phyloP scores from a whole-genome alignment of 2,888 invertebrate species.

The Liopterus haemorrhoidalis region DNA sequence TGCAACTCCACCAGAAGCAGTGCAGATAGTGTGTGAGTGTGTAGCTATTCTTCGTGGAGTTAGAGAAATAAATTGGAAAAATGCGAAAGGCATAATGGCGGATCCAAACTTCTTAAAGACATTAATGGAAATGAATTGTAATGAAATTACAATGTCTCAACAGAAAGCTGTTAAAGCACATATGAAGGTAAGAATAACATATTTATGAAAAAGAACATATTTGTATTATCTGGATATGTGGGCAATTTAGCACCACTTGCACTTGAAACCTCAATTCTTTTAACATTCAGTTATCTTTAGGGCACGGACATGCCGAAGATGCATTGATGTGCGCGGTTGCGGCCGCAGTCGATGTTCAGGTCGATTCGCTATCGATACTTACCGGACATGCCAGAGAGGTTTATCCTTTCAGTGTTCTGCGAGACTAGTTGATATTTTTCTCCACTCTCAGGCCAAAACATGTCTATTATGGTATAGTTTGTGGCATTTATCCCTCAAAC shows the following conservation, averaged over 20 bases:
- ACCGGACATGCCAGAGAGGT: too few species aligned
- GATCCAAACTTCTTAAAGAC: conserved; percentile 76
- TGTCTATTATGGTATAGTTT: too few species aligned
- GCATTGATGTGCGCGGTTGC: too few species aligned
- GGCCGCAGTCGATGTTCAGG: too few species aligned
- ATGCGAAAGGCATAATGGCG: conserved; percentile 87
- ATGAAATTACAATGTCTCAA: conserved; percentile 65
- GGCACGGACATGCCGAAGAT: too few species aligned
- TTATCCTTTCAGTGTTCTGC: too few species aligned
- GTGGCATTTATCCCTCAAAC: too few species aligned
- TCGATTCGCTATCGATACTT: too few species aligned
- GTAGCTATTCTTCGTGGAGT: conserved; percentile 77
- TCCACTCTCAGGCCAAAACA: too few species aligned
- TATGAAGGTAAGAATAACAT: conserved; percentile 53
- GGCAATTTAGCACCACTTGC: neutral
- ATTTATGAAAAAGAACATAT: neutral
- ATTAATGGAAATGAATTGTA: conserved; percentile 81
- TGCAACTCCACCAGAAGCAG: conserved; percentile 84
- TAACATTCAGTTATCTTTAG: neutral
- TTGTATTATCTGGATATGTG: too few species aligned
- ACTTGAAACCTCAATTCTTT: neutral
- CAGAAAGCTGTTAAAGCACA: conserved; percentile 65
- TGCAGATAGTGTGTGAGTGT: conserved; percentile 85
- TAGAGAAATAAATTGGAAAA: conserved; percentile 85
- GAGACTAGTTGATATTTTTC: too few species aligned